These are phyloP conservation scores for Chelon auratus DNA, from an alignment of 2,797 vertebrate species.

Conservation along the genomic window DNA sequence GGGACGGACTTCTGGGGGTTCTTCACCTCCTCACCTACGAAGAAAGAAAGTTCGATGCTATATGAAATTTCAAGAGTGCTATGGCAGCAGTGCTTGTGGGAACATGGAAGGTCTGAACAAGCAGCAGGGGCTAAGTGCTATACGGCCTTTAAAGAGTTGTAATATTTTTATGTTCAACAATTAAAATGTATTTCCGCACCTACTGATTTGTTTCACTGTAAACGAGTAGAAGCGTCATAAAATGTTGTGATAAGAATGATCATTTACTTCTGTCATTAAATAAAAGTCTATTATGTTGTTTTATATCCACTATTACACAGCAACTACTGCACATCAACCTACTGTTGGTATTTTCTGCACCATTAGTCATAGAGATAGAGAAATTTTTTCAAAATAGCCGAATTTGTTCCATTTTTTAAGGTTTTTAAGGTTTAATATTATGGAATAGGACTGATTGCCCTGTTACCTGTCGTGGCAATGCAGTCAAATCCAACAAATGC, in stretches of 20 bases:
- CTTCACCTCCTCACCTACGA: conserved; percentile 90
- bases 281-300: too few relatives aligned
- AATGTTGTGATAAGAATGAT: too few relatives aligned
- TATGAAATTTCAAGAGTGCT: neutral
- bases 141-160: too few relatives aligned
- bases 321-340: neutral
- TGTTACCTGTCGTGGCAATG: conserved; percentile 87
- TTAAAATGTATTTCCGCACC: too few relatives aligned
- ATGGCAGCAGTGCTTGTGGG: too few relatives aligned
- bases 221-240: too few relatives aligned
- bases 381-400: neutral
- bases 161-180: too few relatives aligned
- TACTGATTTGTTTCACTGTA: too few relatives aligned
- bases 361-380: neutral
- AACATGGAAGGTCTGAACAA: too few relatives aligned
- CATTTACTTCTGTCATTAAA: too few relatives aligned
- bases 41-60: conserved; percentile 1
- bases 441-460: neutral
- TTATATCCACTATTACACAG: neutral
- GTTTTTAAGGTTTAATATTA: neutral
- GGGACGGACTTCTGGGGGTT: conserved; percentile 90
- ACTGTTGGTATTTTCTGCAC: neutral
- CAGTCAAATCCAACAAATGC: conserved; percentile 95
- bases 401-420: neutral
- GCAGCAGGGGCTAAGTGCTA: too few relatives aligned